Percentiles rank a stretch among this genome's conserved stretches.
phyloP scores from a whole-genome alignment of 2,113 vertebrate genomes.

The Passer montanus region DNA sequence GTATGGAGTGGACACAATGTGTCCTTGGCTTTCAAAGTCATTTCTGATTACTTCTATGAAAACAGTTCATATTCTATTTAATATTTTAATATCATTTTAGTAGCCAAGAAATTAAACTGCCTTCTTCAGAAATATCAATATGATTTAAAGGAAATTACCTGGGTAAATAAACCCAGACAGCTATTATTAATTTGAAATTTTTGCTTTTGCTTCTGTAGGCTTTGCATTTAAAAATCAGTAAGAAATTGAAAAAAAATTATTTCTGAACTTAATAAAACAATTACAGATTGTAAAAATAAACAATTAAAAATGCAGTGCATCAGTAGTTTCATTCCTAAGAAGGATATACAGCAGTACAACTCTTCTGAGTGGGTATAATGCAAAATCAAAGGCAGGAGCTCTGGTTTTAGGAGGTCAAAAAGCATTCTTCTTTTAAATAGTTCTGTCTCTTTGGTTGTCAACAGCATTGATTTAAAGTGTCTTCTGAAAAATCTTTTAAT shows the following conservation, averaged over 20 bases:
- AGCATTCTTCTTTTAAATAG: neutral
- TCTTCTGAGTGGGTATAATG: neutral
- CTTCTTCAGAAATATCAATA: conserved; percentile 25
- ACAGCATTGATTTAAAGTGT: neutral
- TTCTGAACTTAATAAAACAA: neutral
- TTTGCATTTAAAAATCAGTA: neutral
- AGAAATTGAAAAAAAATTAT: neutral
- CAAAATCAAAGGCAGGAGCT: neutral
- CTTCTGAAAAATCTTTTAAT: conserved; percentile 24
- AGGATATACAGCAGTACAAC: neutral
- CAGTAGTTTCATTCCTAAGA: neutral
- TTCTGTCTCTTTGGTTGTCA: neutral
- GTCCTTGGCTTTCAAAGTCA: conserved; percentile 1
- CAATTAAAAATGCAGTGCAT: neutral
- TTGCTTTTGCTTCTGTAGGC: neutral
- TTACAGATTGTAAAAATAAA: neutral
- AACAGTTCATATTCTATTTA: neutral
- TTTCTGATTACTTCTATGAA: neutral
- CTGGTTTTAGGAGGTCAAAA: neutral
- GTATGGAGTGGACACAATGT: neutral
- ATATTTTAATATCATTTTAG: neutral
- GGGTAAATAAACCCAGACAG: neutral
- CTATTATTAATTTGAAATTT: conserved; percentile 2
- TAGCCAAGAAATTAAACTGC: conserved; percentile 10
- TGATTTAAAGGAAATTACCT: conserved; percentile 3